These are phyloP conservation scores for Gambusia affinis DNA, from an alignment of 2,113 vertebrate genomes.

Conservation along the genomic window DNA sequence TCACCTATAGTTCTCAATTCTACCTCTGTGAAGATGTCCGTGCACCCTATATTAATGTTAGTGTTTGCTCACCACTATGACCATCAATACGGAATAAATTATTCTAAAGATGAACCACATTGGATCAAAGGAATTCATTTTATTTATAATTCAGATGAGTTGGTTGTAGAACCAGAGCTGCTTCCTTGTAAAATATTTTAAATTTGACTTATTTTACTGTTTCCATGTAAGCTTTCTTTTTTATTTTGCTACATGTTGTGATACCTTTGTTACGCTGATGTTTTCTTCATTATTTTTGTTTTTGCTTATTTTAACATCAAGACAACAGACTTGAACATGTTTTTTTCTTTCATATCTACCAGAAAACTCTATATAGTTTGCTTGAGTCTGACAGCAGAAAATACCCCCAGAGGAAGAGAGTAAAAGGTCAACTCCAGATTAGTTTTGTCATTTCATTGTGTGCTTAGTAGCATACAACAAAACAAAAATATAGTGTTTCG, in stretches of 20 bases:
- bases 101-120: constrained; percentile 22
- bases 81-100: constrained; percentile 40
- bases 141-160: constrained; percentile 42
- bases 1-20: constrained; percentile 41
- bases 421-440: background rate
- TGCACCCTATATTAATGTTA: constrained; percentile 28
- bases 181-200: background rate
- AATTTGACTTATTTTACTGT: background rate
- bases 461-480: background rate
- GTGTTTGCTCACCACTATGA: constrained; percentile 11
- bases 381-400: background rate
- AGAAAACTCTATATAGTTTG: background rate
- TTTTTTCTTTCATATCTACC: background rate
- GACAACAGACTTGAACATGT: background rate
- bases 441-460: background rate
- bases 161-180: background rate
- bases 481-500: background rate
- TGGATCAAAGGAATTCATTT: constrained; percentile 32
- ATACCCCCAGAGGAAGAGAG: background rate
- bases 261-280: background rate
- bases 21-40: constrained; percentile 23
- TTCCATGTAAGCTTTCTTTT: constrained; percentile 23
- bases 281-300: constrained; percentile 16
- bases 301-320: background rate
- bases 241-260: background rate